Evolutionary conservation across 2,797 vertebrate species (phyloP), one percentile per base, ranked within the genome.

Genomic region (Macrochelys suwanniensis): DNA sequence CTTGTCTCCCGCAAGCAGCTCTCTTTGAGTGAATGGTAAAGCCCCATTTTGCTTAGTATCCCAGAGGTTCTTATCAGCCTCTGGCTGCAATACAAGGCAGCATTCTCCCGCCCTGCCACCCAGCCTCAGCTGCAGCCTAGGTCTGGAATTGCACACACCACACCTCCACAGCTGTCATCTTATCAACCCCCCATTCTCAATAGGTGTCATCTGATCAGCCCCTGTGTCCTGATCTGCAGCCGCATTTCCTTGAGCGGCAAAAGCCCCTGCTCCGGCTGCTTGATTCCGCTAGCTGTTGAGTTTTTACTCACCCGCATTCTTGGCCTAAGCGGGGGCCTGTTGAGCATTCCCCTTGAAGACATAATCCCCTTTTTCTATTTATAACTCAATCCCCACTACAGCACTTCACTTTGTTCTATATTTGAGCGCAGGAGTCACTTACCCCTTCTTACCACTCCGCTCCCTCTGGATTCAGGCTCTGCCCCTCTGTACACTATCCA

Each of bases 331-430:
- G 0, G 37, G 61, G 87, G 92, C 68, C 51, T 2, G 6, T 11
- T 4, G 9, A 56, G n/a, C 61, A 31, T 61, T 92, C 93, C 88
- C 89, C 89, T 84, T 88, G 23, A 6, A 47, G 5, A 42, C 42
- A 65, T 97, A 92, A 96, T 83, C 94, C 89, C 80, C 49, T 87
- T 8, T 7, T 84, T 80, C 83, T 92, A 19, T 95, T 95, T 95
- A 94, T 78, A 95, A 4, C 28, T 53, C 33, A 74, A 7, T 51
- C 86, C 84, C 94, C 94, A 2, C 54, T 61, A 74, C 79, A 68
- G 45, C 17, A 53, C 81, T 88, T 94, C 49, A 54, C 84, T 87
- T 89, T 83, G 50, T 86, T 31, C 51, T 3, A 12, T 19, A 25
- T 79, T 74, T 54, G 80, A 61, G 37, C 84, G 33, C 81, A 23